These are phyloP conservation scores for Pseudomyrmex dendroicus DNA, from an alignment of 1,140 invertebrate genomes.

Conservation along the genomic window DNA sequence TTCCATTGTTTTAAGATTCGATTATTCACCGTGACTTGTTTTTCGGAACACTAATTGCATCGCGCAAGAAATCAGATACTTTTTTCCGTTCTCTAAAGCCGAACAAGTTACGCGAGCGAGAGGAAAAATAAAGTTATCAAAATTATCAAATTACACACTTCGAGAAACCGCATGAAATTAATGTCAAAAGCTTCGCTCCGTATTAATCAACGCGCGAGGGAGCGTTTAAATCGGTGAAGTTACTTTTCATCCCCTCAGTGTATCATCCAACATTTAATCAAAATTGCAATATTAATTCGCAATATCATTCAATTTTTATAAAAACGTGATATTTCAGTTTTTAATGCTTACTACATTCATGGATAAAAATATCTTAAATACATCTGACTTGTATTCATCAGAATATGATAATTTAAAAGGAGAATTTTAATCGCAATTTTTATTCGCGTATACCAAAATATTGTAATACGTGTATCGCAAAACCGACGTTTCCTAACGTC, in stretches of 20 bases:
- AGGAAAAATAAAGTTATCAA: not conserved
- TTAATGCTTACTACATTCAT: not conserved
- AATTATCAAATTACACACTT: not conserved
- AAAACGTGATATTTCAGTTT: not conserved
- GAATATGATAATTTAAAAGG: not conserved
- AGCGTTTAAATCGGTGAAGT: constrained; percentile 15
- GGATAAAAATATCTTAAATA: not conserved
- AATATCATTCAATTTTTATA: not conserved
- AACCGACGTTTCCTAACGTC: not conserved
- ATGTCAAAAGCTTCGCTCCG: not conserved
- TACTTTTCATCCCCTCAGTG: not conserved
- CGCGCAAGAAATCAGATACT: not conserved
- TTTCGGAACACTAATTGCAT: not conserved
- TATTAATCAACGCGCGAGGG: not conserved
- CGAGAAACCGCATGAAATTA: not conserved
- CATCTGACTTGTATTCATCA: not conserved
- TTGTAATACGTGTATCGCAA: not conserved
- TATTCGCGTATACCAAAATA: not conserved
- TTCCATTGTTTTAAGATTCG: not conserved
- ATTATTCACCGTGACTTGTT: not conserved
- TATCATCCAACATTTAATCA: not conserved
- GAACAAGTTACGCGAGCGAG: too few species aligned
- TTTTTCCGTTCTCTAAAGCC: not conserved
- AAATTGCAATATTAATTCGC: not conserved
- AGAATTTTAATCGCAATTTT: not conserved